These are phyloP conservation scores for Himalopsyche phryganea DNA, from an alignment of 1,140 invertebrate species.

Conservation along the genomic window DNA sequence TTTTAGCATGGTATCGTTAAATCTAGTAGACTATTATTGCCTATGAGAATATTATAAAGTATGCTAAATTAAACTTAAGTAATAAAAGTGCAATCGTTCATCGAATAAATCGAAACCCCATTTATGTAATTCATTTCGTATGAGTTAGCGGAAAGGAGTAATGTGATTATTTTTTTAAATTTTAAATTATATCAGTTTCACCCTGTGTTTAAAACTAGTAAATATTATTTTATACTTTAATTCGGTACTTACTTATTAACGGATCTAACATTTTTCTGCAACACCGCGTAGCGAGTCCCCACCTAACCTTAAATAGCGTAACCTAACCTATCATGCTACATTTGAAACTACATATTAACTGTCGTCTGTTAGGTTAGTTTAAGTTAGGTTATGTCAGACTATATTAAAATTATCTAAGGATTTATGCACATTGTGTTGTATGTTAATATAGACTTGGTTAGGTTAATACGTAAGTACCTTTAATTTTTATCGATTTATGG, in stretches of 20 bases:
- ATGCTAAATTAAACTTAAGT: constrained; percentile 26
- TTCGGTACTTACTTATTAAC: background rate
- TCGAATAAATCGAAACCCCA: constrained; percentile 34
- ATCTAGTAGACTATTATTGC: constrained; percentile 29
- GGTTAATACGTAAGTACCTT: background rate
- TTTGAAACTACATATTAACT: too few relatives aligned
- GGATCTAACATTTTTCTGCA: background rate
- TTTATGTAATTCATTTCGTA: constrained; percentile 16
- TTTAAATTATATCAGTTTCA: constrained; percentile 28
- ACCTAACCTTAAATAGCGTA: too few relatives aligned
- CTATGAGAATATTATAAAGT: constrained; percentile 26
- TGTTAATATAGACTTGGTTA: background rate
- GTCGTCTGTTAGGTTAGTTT: background rate
- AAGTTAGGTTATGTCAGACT: background rate
- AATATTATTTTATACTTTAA: constrained; percentile 1
- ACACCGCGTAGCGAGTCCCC: too few relatives aligned
- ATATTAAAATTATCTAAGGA: background rate
- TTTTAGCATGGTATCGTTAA: constrained; percentile 23
- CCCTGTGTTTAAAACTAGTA: background rate
- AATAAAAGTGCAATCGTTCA: constrained; percentile 34
- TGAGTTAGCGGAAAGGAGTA: constrained; percentile 14
- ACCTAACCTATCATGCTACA: too few relatives aligned
- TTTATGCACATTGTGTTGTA: too few relatives aligned
- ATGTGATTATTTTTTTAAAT: constrained; percentile 31
- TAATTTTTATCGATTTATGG: background rate